Percentiles rank a stretch among this genome's conserved stretches.
phyloP scores from a whole-genome alignment of 2,797 vertebrate species.

The Etheostoma perlongum region DNA sequence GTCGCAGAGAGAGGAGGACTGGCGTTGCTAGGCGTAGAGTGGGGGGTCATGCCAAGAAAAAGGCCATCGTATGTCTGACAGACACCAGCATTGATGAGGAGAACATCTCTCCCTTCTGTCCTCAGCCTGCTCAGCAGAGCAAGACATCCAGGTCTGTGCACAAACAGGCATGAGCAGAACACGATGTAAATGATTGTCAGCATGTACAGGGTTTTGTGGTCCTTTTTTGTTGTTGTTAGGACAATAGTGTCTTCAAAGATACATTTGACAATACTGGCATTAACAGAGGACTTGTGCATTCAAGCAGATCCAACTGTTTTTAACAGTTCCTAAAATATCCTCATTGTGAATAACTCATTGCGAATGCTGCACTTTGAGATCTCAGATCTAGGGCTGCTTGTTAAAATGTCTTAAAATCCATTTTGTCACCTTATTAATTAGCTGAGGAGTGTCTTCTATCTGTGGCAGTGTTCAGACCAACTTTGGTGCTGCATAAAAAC shows the following conservation, averaged over 20 bases:
- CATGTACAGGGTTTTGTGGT: not conserved
- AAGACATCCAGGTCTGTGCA: slow-evolving; percentile 50
- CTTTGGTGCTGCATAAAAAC: not conserved
- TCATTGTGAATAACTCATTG: not conserved
- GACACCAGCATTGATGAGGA: slow-evolving; percentile 46
- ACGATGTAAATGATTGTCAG: not conserved
- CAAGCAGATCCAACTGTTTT: not conserved
- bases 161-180: not conserved
- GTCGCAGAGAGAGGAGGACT: not conserved
- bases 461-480: no score
- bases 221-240: not conserved
- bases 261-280: not conserved
- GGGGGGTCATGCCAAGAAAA: slow-evolving; percentile 20
- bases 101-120: slow-evolving; percentile 5
- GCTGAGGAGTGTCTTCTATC: not conserved
- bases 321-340: not conserved
- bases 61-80: not conserved
- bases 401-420: not conserved
- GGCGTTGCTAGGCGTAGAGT: not conserved
- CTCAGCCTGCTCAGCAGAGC: slow-evolving; percentile 8
- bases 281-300: not conserved
- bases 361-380: not conserved
- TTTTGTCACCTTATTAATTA: not conserved
- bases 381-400: no score
- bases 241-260: not conserved